A percentile compares a stretch with the other conserved stretches of the same genome.
Conservation (phyloP, 1,140 invertebrate species). For the Helicorthomorpha holstii region DNA sequence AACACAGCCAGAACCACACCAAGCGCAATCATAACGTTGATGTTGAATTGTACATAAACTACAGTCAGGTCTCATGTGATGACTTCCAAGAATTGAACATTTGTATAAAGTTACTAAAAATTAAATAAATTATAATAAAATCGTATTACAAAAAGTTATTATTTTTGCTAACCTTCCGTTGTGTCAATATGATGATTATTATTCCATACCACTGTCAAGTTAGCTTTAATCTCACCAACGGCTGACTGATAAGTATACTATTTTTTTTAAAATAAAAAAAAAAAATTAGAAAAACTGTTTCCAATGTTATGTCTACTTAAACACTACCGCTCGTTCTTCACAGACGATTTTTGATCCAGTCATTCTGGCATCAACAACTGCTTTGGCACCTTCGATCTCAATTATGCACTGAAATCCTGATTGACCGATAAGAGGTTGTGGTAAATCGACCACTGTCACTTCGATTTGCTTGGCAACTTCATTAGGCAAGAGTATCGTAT, state of each 20-base stretch:
- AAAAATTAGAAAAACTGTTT: no score
- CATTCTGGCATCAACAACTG: constrained; percentile 67
- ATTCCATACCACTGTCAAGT: constrained; percentile 81
- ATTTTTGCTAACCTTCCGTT: constrained; percentile 32
- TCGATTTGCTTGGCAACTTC: constrained; percentile 74
- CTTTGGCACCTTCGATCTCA: constrained; percentile 73
- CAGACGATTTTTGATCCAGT: constrained; percentile 70
- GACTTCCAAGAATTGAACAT: constrained; percentile 80
- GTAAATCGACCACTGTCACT: constrained; percentile 74
- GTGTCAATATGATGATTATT: constrained; percentile 79
- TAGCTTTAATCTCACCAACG: constrained; percentile 68
- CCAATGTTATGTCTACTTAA: background rate
- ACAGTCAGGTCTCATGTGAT: constrained; percentile 80
- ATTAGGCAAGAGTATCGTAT: constrained; percentile 61
- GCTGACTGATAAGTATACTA: constrained; percentile 73
- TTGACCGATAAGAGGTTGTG: constrained; percentile 42
- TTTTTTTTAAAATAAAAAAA: no score
- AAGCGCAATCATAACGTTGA: constrained; percentile 71
- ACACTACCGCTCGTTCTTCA: constrained; percentile 55
- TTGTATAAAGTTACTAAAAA: constrained; percentile 68
- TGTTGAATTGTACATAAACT: constrained; percentile 73
- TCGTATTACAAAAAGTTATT: background rate
- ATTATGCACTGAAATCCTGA: constrained; percentile 80
- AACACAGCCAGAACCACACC: constrained; percentile 74
- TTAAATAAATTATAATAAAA: background rate